Percentiles rank a stretch among this genome's conserved stretches.
phyloP scores from a whole-genome alignment of 1,140 invertebrate genomes.

The Tetragnatha versicolor region DNA sequence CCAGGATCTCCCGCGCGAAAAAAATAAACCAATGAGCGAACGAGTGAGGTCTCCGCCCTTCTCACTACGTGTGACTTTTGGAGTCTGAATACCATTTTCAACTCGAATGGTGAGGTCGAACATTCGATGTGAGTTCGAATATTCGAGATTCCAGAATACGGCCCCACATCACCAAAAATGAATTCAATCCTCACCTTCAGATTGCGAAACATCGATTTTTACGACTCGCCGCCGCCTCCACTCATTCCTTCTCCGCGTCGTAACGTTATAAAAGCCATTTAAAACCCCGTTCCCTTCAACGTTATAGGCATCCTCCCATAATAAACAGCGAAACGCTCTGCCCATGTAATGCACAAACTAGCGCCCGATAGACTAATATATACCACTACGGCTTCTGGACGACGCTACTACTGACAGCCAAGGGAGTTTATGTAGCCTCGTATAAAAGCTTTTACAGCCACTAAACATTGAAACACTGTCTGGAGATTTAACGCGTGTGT shows the following conservation, averaged over 20 bases:
- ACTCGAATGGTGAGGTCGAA: too few relatives aligned
- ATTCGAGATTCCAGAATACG: too few relatives aligned
- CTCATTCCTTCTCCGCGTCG: not conserved
- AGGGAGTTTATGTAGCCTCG: not conserved
- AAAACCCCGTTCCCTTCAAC: slow-evolving; percentile 7
- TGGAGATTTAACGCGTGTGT: not conserved
- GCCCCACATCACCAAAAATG: too few relatives aligned
- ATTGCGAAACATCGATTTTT: too few relatives aligned
- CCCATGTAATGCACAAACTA: not conserved
- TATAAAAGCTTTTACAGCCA: slow-evolving; percentile 13
- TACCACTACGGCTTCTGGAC: not conserved
- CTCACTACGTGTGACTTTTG: too few relatives aligned
- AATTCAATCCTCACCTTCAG: too few relatives aligned
- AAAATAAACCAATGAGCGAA: too few relatives aligned
- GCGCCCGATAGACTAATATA: too few relatives aligned
- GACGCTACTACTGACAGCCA: slow-evolving; percentile 7
- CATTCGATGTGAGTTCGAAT: too few relatives aligned
- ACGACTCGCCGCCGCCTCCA: not conserved
- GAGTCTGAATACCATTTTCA: too few relatives aligned
- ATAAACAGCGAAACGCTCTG: slow-evolving; percentile 11
- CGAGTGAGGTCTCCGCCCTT: too few relatives aligned
- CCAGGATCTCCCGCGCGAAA: too few relatives aligned
- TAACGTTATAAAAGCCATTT: slow-evolving; percentile 24
- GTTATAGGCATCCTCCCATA: slow-evolving; percentile 6
- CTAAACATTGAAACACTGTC: slow-evolving; percentile 15